These are phyloP conservation scores for Neogale vison DNA, from an alignment of 2,113 vertebrate species.

Conservation along the genomic window DNA sequence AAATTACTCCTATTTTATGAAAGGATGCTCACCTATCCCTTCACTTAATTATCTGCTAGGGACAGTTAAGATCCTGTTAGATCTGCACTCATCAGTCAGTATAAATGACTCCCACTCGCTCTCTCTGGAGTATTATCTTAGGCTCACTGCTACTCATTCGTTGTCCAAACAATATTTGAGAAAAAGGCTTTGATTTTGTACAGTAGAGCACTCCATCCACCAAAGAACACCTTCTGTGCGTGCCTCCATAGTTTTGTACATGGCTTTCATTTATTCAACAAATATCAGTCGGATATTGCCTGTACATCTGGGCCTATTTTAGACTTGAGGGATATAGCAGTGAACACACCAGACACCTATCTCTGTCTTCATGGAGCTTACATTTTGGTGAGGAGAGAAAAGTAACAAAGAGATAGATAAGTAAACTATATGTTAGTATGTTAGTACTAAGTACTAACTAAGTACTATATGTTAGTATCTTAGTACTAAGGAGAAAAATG, in stretches of 20 bases:
- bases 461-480: too few species aligned
- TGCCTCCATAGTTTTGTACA: not conserved
- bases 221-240: not conserved
- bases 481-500: not conserved
- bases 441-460: too few species aligned
- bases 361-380: not conserved
- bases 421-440: not conserved
- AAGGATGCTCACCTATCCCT: not conserved
- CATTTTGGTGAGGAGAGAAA: not conserved
- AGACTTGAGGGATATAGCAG: not conserved
- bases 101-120: not conserved
- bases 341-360: not conserved
- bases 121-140: not conserved
- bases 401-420: not conserved
- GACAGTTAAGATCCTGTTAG: not conserved
- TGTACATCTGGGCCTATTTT: not conserved
- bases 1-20: not conserved
- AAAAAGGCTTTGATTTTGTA: not conserved
- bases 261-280: not conserved
- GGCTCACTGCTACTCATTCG: not conserved
- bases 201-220: not conserved
- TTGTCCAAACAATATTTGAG: not conserved
- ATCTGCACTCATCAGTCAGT: not conserved
- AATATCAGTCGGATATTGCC: not conserved
- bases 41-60: not conserved